Evolutionary conservation across 1,140 invertebrate genomes (phyloP), one percentile per base, ranked within the genome.

Genomic region (Drosophila punjabiensis): DNA sequence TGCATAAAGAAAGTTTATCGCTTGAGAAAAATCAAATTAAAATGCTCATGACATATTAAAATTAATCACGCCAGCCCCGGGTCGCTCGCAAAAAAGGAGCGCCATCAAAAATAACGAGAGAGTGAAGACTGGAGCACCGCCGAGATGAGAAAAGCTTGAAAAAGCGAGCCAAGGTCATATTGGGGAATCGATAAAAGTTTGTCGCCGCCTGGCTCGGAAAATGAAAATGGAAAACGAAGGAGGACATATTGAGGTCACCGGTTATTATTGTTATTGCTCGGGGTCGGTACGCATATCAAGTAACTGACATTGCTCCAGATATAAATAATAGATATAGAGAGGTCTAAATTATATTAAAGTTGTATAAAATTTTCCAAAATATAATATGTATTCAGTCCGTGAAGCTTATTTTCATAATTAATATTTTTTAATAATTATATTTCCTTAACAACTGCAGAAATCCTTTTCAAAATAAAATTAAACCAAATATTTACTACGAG

Each of bases 121-220:
- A 37, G 45, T 14, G 45, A 41, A 60, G 41, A 52, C 30, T 39
- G 52, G 52, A 71, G 60, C 65, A 68, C 37, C 24, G 37, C 11
- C 1, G 48, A 52, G 45, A 55, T 69, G 67, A 37, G 53, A 59
- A 73, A 62, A 43, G 55, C 53, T 53, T 5, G 48, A 24, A n/a
- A 43, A 61, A 28, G 16, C 37, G 50, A 73, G 63, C 61, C 62
- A 84, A 84, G 82, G 81, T 84, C 81, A 70, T 48, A 37, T 50
- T 50, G 61, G 43, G 56, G 58, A 84, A 84, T 84, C 81, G 61
- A 84, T 85, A 81, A 81, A 76, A 65, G 47, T 74, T 62, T 81
- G 65, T 71, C 56, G 39, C 70, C 35, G 53, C 68, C 68, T 61
- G 67, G 47, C 60, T 56, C 45, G 43, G 33, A 76, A 65, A 58